phyloP scores from a whole-genome alignment of 2,113 vertebrate species.

The Excalfactoria chinensis region DNA sequence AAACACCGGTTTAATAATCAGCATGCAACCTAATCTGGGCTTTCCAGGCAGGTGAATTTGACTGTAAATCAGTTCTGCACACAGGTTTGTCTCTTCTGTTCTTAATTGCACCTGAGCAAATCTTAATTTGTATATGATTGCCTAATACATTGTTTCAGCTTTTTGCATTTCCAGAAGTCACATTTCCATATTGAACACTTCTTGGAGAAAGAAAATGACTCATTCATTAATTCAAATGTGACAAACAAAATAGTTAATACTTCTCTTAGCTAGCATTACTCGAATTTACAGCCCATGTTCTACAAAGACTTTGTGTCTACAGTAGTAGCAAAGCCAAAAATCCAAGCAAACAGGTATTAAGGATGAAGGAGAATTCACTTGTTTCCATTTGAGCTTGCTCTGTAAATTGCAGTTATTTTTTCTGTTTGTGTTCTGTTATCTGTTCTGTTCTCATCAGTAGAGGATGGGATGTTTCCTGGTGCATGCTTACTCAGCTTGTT shows the following conservation, averaged over 20 bases:
- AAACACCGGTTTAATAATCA: conserved; percentile 59
- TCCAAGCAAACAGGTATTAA: background rate
- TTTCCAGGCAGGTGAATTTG: conserved; percentile 72
- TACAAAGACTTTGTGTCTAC: background rate
- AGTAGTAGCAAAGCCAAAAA: background rate
- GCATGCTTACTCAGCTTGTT: background rate
- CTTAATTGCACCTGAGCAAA: conserved; percentile 80
- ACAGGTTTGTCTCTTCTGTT: conserved; percentile 76
- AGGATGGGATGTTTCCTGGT: background rate
- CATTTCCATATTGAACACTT: conserved; percentile 63
- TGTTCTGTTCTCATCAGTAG: background rate
- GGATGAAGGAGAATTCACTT: background rate
- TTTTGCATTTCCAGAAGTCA: conserved; percentile 75
- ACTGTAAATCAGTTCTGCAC: conserved; percentile 71
- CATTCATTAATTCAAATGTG: conserved; percentile 47
- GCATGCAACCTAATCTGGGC: conserved; percentile 38
- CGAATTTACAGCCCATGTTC: background rate
- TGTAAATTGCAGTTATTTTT: background rate
- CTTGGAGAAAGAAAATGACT: conserved; percentile 21
- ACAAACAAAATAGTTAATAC: conserved; percentile 11
- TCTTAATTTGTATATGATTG: conserved; percentile 78
- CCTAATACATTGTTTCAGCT: conserved; percentile 49
- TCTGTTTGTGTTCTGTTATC: background rate
- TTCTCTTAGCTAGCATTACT: background rate
- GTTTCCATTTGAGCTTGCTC: background rate